These are phyloP conservation scores for Polypterus senegalus DNA, from an alignment of 2,113 vertebrate genomes.

Conservation along the genomic window DNA sequence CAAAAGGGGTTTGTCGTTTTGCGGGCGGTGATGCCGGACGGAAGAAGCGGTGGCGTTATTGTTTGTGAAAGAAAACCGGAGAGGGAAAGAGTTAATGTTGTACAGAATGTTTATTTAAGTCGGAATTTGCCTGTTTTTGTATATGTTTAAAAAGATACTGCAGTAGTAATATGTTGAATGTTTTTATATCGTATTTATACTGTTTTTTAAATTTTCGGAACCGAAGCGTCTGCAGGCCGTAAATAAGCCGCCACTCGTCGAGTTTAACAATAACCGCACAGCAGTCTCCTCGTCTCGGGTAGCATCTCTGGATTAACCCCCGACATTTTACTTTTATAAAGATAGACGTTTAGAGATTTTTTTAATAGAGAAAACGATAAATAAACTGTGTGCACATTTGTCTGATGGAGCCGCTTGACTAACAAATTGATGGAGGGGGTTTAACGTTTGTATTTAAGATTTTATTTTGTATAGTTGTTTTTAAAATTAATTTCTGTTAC, in stretches of 20 bases:
- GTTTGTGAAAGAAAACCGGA: conserved; percentile 39
- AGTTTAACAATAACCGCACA: conserved; percentile 59
- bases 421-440: conserved; percentile 8
- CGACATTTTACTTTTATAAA: conserved; percentile 1
- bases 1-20: conserved; percentile 30
- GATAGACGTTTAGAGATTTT: background rate
- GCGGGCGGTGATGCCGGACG: conserved; percentile 49
- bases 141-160: conserved; percentile 9
- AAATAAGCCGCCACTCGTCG: conserved; percentile 35
- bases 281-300: conserved; percentile 19
- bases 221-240: conserved; percentile 37
- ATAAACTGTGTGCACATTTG: background rate
- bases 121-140: conserved; percentile 10
- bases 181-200: conserved; percentile 38
- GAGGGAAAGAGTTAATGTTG: conserved; percentile 21
- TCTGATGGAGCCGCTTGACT: conserved; percentile 21
- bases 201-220: conserved; percentile 16
- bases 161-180: conserved; percentile 18
- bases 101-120: conserved; percentile 11
- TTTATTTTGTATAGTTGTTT: conserved; percentile 16
- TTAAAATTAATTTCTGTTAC: conserved; percentile 20
- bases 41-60: conserved; percentile 35
- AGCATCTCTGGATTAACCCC: conserved; percentile 19
- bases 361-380: background rate
- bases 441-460: conserved; percentile 27